phyloP scores from a whole-genome alignment of 2,888 invertebrate species.

The Caprella mutica region DNA sequence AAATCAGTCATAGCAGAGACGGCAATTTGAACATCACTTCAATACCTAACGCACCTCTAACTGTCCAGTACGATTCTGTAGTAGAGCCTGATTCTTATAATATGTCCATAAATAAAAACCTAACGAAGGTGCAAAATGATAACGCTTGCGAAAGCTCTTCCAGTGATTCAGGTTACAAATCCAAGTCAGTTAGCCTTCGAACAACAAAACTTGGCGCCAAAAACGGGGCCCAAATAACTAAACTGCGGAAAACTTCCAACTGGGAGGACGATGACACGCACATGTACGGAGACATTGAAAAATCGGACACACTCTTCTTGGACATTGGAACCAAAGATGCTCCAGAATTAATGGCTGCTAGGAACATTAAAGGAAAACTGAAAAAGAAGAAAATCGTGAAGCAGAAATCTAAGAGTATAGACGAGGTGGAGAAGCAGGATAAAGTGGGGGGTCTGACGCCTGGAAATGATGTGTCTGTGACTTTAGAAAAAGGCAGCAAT shows the following conservation, averaged over 20 bases:
- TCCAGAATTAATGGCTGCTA: constrained; percentile 27
- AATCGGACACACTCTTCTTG: constrained; percentile 29
- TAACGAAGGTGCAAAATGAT: too few relatives aligned
- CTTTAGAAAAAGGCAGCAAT: neutral
- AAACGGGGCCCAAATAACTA: neutral
- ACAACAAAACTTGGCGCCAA: neutral
- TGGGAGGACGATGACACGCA: constrained; percentile 15
- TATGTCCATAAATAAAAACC: too few relatives aligned
- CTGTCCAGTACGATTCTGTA: too few relatives aligned
- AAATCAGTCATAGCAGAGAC: too few relatives aligned
- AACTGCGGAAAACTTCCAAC: neutral
- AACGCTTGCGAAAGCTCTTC: constrained; percentile 5
- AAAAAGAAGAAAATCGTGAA: constrained; percentile 25
- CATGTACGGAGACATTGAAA: constrained; percentile 28
- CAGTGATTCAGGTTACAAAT: constrained; percentile 1
- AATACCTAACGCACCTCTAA: too few relatives aligned
- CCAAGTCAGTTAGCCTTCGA: neutral
- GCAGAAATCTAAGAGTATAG: neutral
- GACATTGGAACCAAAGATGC: constrained; percentile 29
- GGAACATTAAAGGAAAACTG: constrained; percentile 28
- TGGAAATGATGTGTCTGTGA: neutral
- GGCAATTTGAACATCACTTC: too few relatives aligned
- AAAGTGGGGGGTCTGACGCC: neutral
- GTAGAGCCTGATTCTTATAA: too few relatives aligned
- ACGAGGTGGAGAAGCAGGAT: neutral